Percentiles rank a stretch among this genome's conserved stretches.
Conservation (phyloP, 2,113 vertebrate species). For the Cyprinus carpio region DNA sequence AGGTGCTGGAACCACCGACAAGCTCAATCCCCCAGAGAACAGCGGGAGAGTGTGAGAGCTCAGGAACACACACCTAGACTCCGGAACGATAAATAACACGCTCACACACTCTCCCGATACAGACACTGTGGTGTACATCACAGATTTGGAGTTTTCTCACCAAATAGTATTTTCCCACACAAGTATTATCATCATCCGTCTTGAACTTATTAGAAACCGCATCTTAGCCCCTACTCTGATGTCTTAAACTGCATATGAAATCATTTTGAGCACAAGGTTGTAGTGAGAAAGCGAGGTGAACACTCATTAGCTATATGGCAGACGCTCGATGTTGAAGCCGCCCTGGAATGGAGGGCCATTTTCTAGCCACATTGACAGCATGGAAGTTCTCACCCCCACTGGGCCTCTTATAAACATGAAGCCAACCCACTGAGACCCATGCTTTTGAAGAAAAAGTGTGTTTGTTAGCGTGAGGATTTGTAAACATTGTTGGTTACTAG, state of each 20-base stretch:
- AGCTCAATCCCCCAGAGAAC: constrained; percentile 31
- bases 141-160: neutral
- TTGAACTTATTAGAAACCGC: neutral
- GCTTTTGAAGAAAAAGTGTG: constrained; percentile 14
- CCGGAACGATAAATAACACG: constrained; percentile 4
- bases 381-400: constrained; percentile 35
- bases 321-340: neutral
- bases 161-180: neutral
- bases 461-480: neutral
- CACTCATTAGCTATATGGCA: constrained; percentile 27
- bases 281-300: neutral
- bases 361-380: constrained; percentile 9
- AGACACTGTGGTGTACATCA: neutral
- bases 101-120: neutral
- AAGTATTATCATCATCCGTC: neutral
- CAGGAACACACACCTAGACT: constrained; percentile 33
- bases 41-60: constrained; percentile 31
- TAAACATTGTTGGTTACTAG: neutral
- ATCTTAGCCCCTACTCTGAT: neutral
- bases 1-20: constrained; percentile 38
- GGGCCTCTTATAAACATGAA: constrained; percentile 35
- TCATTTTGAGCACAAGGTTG: neutral
- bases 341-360: constrained; percentile 6
- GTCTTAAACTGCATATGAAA: constrained; percentile 19
- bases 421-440: constrained; percentile 6